Conservation (phyloP, 2,888 invertebrate genomes). For the Spialia ferax region DNA sequence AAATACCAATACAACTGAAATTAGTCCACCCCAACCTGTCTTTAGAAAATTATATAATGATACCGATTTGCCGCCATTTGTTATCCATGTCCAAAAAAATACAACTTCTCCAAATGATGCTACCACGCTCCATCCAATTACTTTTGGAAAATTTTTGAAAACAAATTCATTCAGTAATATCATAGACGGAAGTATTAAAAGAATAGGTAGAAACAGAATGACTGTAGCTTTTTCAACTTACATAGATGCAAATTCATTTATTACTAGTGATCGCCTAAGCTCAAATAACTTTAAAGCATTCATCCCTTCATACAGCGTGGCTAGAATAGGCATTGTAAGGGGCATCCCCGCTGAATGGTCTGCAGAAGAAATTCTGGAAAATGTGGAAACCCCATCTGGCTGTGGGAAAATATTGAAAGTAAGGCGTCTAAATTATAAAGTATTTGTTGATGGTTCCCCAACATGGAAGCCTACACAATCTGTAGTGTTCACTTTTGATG, state of each 20-base stretch:
- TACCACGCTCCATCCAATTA: background rate
- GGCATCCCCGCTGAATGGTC: background rate
- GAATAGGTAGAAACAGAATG: background rate
- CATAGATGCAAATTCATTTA: background rate
- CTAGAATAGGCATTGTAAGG: background rate
- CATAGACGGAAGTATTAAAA: background rate
- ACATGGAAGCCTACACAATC: background rate
- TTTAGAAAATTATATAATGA: background rate
- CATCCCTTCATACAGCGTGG: background rate
- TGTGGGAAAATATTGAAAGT: conserved; percentile 2
- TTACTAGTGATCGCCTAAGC: background rate
- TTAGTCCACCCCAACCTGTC: background rate
- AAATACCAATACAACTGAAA: background rate
- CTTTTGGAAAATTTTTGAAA: conserved; percentile 8
- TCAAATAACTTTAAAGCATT: background rate
- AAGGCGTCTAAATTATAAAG: background rate
- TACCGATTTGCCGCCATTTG: background rate
- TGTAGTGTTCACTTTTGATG: background rate
- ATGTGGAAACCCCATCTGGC: background rate
- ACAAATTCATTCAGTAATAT: background rate
- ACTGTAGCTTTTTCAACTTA: background rate
- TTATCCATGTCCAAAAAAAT: background rate
- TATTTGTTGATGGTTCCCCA: background rate
- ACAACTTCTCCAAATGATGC: background rate
- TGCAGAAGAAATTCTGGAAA: background rate